Evolutionary conservation across 2,888 invertebrate species (phyloP), one percentile per base, ranked within the genome.

Genomic region (Polyommatus iphigenia): DNA sequence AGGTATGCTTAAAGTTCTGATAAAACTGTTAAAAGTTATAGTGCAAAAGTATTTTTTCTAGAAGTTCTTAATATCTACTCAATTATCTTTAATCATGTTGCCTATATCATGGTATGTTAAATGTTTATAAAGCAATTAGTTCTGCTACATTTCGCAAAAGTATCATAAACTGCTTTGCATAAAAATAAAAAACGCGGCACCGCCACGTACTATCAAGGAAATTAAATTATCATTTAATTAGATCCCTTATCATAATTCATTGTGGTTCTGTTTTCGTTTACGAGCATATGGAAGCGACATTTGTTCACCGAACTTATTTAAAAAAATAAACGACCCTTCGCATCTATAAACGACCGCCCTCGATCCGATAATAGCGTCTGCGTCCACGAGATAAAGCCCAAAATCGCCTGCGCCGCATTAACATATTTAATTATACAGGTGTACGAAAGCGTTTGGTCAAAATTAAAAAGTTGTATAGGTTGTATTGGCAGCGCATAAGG

Each of bases 401-500:
- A 77, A 72, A 8, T 73, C 24, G 46, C 72, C 46, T 46, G 46
- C 13, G 15, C n/a, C 46, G 10, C 54, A 50, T 71, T 71, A 54
- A 41, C 67, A 77, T 67, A 62, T 41, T 62, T 73, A 41, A 59
- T 36, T 78, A 73, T 41, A 77, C 67, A 77, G 54, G 59, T 59
- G 72, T 46, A 59, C 73, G 36, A 71, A 62, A 73, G 24, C 59
- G 73, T 29, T 41, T 78, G 73, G 46, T 78, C 36, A 73, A 78
- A 78, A 59, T 78, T 73, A 36, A 73, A 77, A 78, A 78, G 78
- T 75, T 71, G 78, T 67, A 78, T 80, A 80, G 78, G 81, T 78
- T 78, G 76, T 79, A 78, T 79, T 76, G 77, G 76, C 67, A 78
- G 67, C 72, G 72, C 77, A 79, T 81, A 79, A 72, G 79, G 81